Percentiles rank a stretch among this genome's conserved stretches.
Conservation (phyloP, 2,113 vertebrate species). For the Lophura nycthemera region DNA sequence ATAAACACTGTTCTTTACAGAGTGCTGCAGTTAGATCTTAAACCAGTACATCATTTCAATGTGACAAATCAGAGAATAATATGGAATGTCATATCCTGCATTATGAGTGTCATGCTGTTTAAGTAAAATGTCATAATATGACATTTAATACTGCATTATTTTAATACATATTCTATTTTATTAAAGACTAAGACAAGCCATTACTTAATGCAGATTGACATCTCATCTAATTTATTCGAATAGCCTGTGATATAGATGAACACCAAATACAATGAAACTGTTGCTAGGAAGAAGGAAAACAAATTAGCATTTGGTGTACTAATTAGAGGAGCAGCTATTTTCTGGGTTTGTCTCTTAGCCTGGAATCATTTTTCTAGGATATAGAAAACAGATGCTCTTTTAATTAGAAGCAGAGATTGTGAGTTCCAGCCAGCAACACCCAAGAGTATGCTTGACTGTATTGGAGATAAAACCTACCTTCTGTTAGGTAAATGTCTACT, state of each 20-base stretch:
- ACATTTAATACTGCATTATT: not conserved
- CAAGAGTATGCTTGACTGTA: not conserved
- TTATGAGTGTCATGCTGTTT: not conserved
- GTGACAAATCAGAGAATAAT: not conserved
- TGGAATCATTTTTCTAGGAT: conserved; percentile 15
- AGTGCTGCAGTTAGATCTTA: not conserved
- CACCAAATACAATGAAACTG: not conserved
- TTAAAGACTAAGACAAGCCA: not conserved
- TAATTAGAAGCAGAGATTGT: conserved; percentile 62
- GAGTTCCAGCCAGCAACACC: conserved; percentile 31
- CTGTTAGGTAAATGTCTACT: conserved; percentile 50
- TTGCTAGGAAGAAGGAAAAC: conserved; percentile 1
- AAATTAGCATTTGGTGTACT: not conserved
- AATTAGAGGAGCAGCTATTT: conserved; percentile 46
- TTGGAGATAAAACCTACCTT: conserved; percentile 17
- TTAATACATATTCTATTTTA: not conserved
- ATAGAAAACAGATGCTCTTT: conserved; percentile 65
- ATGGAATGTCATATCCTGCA: not conserved
- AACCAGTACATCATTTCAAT: not conserved
- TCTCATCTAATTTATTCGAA: not conserved
- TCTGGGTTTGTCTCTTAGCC: not conserved
- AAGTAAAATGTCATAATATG: not conserved
- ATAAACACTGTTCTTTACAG: not conserved
- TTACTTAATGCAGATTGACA: not conserved
- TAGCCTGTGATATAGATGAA: not conserved